Evolutionary conservation across 1,140 invertebrate species (phyloP).

Genomic region (Drosophila miranda): DNA sequence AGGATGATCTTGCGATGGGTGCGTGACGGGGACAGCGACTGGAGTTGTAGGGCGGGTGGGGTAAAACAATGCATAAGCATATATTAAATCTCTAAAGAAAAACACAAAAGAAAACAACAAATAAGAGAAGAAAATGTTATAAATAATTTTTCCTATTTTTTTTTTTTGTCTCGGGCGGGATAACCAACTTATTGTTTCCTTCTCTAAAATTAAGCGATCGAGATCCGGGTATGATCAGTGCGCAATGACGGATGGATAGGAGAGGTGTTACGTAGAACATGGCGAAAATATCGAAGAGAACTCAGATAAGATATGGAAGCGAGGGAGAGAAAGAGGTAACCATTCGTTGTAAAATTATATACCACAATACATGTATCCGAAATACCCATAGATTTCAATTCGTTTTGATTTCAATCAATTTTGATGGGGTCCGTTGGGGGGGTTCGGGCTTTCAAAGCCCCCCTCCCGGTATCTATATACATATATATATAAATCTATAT

Average conservation of each 20-base stretch:
- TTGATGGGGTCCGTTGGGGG: constrained; percentile 3
- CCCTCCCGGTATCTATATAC: neutral
- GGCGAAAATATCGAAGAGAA: neutral
- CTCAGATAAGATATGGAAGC: constrained; percentile 1
- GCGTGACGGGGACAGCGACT: constrained; percentile 8
- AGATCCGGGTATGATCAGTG: constrained; percentile 1
- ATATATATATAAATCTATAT: constrained; percentile 4
- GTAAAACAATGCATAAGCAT: constrained; percentile 9
- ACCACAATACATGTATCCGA: constrained; percentile 23
- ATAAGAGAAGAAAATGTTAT: neutral
- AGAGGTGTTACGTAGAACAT: no score
- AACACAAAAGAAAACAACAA: constrained; percentile 11
- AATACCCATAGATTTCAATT: constrained; percentile 20
- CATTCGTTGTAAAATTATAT: constrained; percentile 32
- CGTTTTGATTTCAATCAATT: neutral
- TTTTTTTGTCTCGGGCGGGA: constrained; percentile 55
- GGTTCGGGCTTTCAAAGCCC: constrained; percentile 13
- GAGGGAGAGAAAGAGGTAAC: constrained; percentile 16
- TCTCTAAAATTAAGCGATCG: constrained; percentile 40
- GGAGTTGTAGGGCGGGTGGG: constrained; percentile 21
- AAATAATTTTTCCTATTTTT: constrained; percentile 21
- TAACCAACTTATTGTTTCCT: constrained; percentile 34
- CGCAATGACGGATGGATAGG: no score
- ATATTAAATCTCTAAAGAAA: constrained; percentile 38
- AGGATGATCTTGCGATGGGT: constrained; percentile 12